Conservation (phyloP, 2,888 invertebrate genomes). For the Idaea straminata region DNA sequence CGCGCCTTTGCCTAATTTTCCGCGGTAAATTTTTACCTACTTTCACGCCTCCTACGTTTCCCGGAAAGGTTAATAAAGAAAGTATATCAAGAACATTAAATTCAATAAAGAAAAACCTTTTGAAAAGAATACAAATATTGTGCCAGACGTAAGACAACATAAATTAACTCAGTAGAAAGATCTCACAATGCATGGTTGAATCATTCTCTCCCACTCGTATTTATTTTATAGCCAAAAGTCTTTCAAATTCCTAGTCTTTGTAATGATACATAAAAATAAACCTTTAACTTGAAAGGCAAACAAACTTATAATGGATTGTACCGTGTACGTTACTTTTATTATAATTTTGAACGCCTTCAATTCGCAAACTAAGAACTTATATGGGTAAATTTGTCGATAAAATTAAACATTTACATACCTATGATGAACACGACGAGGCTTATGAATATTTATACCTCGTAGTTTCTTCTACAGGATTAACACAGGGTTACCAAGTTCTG, state of each 20-base stretch:
- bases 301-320: background rate
- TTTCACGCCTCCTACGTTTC: conserved; percentile 4
- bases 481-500: conserved; percentile 40
- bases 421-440: conserved; percentile 5
- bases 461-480: conserved; percentile 43
- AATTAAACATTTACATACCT: background rate
- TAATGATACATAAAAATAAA: background rate
- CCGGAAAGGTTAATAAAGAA: background rate
- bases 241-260: conserved; percentile 6
- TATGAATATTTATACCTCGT: conserved; percentile 24
- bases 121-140: conserved; percentile 25
- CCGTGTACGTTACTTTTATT: background rate
- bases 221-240: conserved; percentile 14
- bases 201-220: conserved; percentile 20
- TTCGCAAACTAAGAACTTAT: background rate
- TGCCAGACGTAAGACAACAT: conserved; percentile 27
- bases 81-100: background rate
- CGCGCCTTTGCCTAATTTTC: conserved; percentile 12
- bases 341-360: background rate
- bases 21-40: conserved; percentile 13
- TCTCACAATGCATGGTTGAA: conserved; percentile 13
- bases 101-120: conserved; percentile 19
- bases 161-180: conserved; percentile 22
- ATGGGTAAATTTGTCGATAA: background rate
- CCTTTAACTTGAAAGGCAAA: too few relatives aligned